These are phyloP conservation scores for Eustalomyia histrio DNA, from an alignment of 2,888 invertebrate species.

Conservation along the genomic window DNA sequence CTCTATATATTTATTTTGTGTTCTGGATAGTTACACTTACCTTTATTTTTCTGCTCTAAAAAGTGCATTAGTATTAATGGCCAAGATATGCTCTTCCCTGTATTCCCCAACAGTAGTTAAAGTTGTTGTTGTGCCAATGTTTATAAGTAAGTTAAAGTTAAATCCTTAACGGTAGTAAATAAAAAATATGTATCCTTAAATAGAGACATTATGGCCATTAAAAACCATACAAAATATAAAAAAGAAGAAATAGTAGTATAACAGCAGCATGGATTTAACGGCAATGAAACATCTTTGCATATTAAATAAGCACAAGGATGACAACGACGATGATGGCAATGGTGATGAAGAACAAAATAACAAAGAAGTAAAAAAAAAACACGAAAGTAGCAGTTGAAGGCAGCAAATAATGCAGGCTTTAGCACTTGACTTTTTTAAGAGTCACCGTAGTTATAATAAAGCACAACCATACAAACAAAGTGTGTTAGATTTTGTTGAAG, in stretches of 20 bases:
- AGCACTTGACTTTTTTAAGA: slow-evolving; percentile 30
- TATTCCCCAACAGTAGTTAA: not conserved
- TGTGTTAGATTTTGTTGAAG: not conserved
- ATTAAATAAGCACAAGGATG: slow-evolving; percentile 35
- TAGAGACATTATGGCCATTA: slow-evolving; percentile 3
- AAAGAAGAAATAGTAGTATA: not conserved
- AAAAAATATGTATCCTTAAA: slow-evolving; percentile 27
- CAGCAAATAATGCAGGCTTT: slow-evolving; percentile 38
- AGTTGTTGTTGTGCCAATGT: slow-evolving; percentile 2
- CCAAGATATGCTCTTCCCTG: slow-evolving; percentile 15
- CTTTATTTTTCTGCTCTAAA: slow-evolving; percentile 1
- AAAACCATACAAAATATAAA: not conserved
- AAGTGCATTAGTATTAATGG: slow-evolving; percentile 49
- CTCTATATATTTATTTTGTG: slow-evolving; percentile 7
- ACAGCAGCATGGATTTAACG: slow-evolving; percentile 9
- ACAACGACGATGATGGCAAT: not conserved
- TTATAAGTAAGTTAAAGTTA: slow-evolving; percentile 20
- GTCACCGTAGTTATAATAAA: not conserved
- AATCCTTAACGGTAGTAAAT: slow-evolving; percentile 33
- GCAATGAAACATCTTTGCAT: slow-evolving; percentile 48
- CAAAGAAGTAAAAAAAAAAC: no score
- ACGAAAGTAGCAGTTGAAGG: slow-evolving; percentile 4
- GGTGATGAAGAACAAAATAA: not conserved
- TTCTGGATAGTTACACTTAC: slow-evolving; percentile 32
- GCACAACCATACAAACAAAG: not conserved